Base-by-base conservation (phyloP, 35 echinoderm and acorn worm species). In the Apostichopus californicus region DNA sequence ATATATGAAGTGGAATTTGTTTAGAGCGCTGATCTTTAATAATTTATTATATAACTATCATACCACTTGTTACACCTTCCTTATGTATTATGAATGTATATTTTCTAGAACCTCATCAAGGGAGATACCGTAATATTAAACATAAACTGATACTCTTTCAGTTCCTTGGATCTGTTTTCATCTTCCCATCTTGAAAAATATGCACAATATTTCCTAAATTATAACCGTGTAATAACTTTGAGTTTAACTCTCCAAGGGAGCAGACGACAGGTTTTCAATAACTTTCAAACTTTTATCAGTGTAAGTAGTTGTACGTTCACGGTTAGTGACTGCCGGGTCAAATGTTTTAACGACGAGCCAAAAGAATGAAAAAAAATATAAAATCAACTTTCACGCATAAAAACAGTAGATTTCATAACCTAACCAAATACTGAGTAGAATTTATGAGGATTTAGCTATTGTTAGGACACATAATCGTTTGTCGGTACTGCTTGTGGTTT, bases 381-480 rank as follows among this genome's bases (percentile, higher is more conserved):
- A 85, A 58, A 24, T 22, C 78, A 81, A 6, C 55, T 79, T 81
- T 81, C 34, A 81, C 34, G 55, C n/a, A 85, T 58, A 85, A 85
- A 85, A 20, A 57, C 7, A 52, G 18, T 18, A 22, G 56, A 85
- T 85, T 85, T 85, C 81, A 85, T 85, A 85, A 85, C 81, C 81
- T 85, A 85, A 85, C 81, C 81, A 85, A 85, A 85, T 85, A 58
- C 24, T 24, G 58, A 24, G 17, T 52, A 85, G 5, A 85, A 85
- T 85, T 85, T 85, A 85, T 55, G 81, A 85, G 81, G 25, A 11
- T 20, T 18, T 85, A 58, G 20, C 81, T 25, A 20, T 52, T 85
- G 81, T 85, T 85, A 85, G 55, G 81, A 85, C 81, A 59, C 57
- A 52, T 85, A 85, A 85, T 85, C 81, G 55, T 85, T 85, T 85